Evolutionary conservation across 2,113 vertebrate genomes (phyloP), one percentile per base, ranked within the genome.

Genomic region (Sarotherodon lohbergeri): DNA sequence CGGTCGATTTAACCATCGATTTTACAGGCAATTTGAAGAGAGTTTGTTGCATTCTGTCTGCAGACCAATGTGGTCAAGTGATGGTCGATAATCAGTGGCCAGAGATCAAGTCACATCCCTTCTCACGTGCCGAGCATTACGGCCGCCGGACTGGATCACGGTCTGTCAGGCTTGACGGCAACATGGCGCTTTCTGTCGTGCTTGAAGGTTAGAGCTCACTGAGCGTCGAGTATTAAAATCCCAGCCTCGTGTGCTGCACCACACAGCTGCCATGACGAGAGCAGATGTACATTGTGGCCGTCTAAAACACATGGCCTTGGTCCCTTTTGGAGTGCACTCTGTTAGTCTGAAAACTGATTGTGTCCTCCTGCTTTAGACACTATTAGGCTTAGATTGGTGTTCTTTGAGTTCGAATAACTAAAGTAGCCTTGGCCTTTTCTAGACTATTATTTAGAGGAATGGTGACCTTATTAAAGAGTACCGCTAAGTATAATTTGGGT

Each of bases 1-100:
- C n/a, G 9, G 34, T 86, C 22, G 73, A 85, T 80, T 89, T 66
- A 48, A 76, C 80, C 63, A 92, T 88, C 17, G 82, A 92, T 90
- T 90, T 87, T 52, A 32, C 55, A 7, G 54, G 76, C 82, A 73
- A 63, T 91, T 85, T 90, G 84, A 80, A 80, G 84, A 56, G 7
- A 22, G 27, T 39, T 54, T 79, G 43, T 81, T 68, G 55, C 56
- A 82, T 84, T 86, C 82, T 32, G 17, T 41, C 32, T 29, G 41
- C 6, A 54, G 63, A 19, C 50, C 9, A 79, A 79, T 4, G 1
- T 43, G 43, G 24, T 78, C 27, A 9, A 22, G 76, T 19, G 2
- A 10, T 11, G 34, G 68, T 89, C 12, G 2, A 80, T 93, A 50
- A 83, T 34, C 83, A 46, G 32, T 55, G 27, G 29, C 41, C 32